Evolutionary conservation across 2,797 vertebrate genomes (phyloP), one percentile per base, ranked within the genome.

Genomic region (Falco concolor): DNA sequence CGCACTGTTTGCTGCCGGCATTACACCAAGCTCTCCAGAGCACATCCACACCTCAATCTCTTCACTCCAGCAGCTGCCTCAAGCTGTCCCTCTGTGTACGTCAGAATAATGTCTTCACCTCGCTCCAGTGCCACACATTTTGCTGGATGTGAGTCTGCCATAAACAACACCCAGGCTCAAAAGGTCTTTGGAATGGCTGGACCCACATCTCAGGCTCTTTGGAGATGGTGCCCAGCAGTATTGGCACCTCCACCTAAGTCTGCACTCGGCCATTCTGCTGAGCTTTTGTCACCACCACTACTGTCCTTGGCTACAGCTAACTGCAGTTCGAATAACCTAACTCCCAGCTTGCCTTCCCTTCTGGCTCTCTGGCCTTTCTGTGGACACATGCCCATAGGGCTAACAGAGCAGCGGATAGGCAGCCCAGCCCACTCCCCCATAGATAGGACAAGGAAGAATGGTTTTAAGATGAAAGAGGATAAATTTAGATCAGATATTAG

Each of bases 81-180:
- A 42, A 65, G 45, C 30, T n/a, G 27, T 56, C 32, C 69, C 20
- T 49, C 34, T 20, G 13, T 7, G 14, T 22, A 54, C 23, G 36
- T 36, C 47, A 67, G 53, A 65, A 38, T 7, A 30, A 67, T 0
- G 12, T 6, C 53, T 34, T 76, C 47, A 10, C 27, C 42, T 56
- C 19, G 32, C 2, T 1, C 13, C 61, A 28, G 40, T 2, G 2
- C 25, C 56, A 70, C 21, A 16, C 1, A 1, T 47, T 81, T 45
- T 64, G 57, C n/a, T 50, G 36, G 23, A 32, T 20, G 0, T 85
- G 56, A 64, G 40, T 53, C 60, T 32, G 36, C 75, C 38, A n/a
- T 12, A 47, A 60, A 61, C 47, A 85, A n/a, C 5, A 44, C 9
- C 10, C 13, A 17, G 1, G 14, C 68, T 65, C n/a, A 30, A 73